These are phyloP conservation scores for Rhysida immarginata DNA, from an alignment of 1,140 invertebrate species.

Conservation along the genomic window DNA sequence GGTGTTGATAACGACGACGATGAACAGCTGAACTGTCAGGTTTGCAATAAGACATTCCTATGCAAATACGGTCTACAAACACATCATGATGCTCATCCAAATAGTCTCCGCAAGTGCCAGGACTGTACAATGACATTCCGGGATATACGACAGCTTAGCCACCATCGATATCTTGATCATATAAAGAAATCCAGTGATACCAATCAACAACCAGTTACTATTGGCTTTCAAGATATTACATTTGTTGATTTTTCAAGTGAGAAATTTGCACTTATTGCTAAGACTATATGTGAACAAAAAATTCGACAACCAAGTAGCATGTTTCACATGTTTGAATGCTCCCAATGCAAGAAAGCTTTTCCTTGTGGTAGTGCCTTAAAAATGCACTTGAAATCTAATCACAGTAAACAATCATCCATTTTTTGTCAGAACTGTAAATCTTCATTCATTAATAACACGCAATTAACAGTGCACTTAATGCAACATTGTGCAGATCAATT, in stretches of 20 bases:
- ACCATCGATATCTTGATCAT: constrained; percentile 44
- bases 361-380: constrained; percentile 37
- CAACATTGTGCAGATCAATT: constrained; percentile 24
- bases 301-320: constrained; percentile 43
- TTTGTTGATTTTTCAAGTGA: constrained; percentile 60
- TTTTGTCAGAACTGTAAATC: constrained; percentile 22
- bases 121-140: constrained; percentile 51
- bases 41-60: constrained; percentile 45
- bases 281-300: constrained; percentile 50
- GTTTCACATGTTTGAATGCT: constrained; percentile 49
- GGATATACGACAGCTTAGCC: constrained; percentile 48
- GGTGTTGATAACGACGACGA: not conserved
- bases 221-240: constrained; percentile 55
- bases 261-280: constrained; percentile 60
- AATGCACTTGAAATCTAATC: constrained; percentile 6
- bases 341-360: constrained; percentile 52
- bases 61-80: constrained; percentile 41
- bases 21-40: constrained; percentile 32
- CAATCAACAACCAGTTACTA: not conserved
- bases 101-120: constrained; percentile 48
- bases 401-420: constrained; percentile 6
- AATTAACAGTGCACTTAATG: constrained; percentile 25
- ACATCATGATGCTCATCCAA: constrained; percentile 54
- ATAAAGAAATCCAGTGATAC: constrained; percentile 26
- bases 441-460: constrained; percentile 23